A percentile compares a stretch with the other conserved stretches of the same genome.
These are phyloP conservation scores for Achroia grisella DNA, from an alignment of 1,140 invertebrate species.

Conservation along the genomic window DNA sequence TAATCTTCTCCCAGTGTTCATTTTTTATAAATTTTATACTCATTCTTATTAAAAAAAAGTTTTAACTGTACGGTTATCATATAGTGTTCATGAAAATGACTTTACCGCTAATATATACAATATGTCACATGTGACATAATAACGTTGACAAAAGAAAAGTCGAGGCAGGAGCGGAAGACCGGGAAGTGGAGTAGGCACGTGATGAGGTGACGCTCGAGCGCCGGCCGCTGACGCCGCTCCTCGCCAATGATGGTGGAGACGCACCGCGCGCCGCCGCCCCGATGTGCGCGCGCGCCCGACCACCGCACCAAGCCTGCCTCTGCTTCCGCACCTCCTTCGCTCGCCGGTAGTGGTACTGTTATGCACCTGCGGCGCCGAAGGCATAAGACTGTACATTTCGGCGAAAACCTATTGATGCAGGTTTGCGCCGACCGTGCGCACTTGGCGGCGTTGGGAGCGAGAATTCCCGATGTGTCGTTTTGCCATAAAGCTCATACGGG, in stretches of 20 bases:
- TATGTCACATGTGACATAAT: constrained; percentile 19
- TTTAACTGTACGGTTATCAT: not conserved
- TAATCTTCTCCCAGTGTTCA: constrained; percentile 8
- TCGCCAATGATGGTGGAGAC: constrained; percentile 73
- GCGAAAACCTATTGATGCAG: constrained; percentile 80
- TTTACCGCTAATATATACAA: constrained; percentile 13
- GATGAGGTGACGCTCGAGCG: constrained; percentile 65
- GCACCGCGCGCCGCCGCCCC: constrained; percentile 65
- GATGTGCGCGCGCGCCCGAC: constrained; percentile 62
- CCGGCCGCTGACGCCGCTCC: constrained; percentile 66
- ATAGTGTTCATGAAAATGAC: constrained; percentile 11
- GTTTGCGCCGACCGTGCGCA: constrained; percentile 77
- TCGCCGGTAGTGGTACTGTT: constrained; percentile 66
- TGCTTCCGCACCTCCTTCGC: constrained; percentile 58
- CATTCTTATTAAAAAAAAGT: not conserved
- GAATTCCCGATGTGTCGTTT: constrained; percentile 67
- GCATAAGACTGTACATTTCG: constrained; percentile 85
- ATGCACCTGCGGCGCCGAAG: constrained; percentile 77
- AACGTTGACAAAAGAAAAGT: constrained; percentile 8
- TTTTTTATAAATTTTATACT: not conserved
- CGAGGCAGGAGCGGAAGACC: constrained; percentile 13
- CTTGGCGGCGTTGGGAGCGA: constrained; percentile 60
- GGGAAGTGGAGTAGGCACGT: constrained; percentile 22
- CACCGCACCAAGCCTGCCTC: constrained; percentile 55
- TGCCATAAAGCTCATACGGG: constrained; percentile 67